Conservation (phyloP, 2,888 invertebrate species). For the Anaspis maculata region DNA sequence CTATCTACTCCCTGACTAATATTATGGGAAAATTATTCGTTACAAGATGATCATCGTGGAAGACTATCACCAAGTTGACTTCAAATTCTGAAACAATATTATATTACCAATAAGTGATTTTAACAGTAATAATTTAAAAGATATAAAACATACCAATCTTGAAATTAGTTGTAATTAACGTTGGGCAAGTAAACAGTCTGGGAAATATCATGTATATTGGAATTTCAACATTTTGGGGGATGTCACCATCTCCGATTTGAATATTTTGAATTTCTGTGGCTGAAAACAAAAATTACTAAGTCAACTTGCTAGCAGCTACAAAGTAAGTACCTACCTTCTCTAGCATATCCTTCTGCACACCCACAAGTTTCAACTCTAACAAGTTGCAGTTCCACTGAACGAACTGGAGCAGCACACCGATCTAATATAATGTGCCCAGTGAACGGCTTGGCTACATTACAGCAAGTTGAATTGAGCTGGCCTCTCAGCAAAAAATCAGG, state of each 20-base stretch:
- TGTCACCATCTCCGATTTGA: conserved; percentile 92
- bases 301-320: conserved; percentile 1
- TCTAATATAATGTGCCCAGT: conserved; percentile 78
- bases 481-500: conserved; percentile 81
- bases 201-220: conserved; percentile 96
- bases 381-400: conserved; percentile 89
- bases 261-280: conserved; percentile 98
- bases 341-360: conserved; percentile 82
- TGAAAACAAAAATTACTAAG: conserved; percentile 37
- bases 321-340: conserved; percentile 60
- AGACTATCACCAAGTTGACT: conserved; percentile 84
- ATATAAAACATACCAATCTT: conserved; percentile 71
- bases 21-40: conserved; percentile 89
- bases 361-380: conserved; percentile 95
- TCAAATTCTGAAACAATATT: conserved; percentile 88
- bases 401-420: conserved; percentile 73
- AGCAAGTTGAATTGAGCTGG: conserved; percentile 71
- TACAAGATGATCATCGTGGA: conserved; percentile 86
- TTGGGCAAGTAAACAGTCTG: conserved; percentile 89
- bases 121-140: conserved; percentile 2
- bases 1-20: conserved; percentile 44
- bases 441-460: conserved; percentile 77
- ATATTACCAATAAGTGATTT: background rate
- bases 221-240: conserved; percentile 68
- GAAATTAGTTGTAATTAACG: conserved; percentile 81